Evolutionary conservation across 2,113 vertebrate species (phyloP).

Genomic region (Colius striatus): DNA sequence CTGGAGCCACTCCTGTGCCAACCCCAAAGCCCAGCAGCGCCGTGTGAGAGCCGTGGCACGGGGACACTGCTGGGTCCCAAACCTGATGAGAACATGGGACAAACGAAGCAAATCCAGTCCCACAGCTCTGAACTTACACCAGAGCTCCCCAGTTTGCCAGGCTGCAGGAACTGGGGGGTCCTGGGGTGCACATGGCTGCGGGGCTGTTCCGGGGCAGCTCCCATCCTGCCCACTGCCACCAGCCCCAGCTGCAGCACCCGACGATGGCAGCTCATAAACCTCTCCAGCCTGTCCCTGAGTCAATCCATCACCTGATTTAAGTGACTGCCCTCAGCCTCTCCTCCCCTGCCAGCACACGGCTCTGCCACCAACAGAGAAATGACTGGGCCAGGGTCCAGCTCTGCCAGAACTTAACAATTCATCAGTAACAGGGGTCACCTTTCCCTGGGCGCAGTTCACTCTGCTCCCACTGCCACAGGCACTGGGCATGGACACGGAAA

Average conservation of each 20-base stretch:
- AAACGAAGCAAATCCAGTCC: neutral
- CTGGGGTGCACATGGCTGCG: neutral
- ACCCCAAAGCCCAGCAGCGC: neutral
- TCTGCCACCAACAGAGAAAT: neutral
- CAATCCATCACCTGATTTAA: neutral
- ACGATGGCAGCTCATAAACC: neutral
- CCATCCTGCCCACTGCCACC: accelerated
- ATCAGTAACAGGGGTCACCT: neutral
- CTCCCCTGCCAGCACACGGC: neutral
- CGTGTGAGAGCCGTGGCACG: accelerated
- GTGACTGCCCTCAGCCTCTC: neutral
- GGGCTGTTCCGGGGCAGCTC: neutral
- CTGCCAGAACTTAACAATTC: neutral
- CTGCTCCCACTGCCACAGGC: neutral
- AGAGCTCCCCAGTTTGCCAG: neutral
- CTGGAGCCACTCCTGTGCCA: neutral
- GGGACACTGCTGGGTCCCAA: neutral
- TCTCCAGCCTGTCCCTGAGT: neutral
- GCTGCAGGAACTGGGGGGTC: accelerated
- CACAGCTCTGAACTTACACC: accelerated
- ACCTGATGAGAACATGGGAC: accelerated
- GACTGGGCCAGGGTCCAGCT: neutral
- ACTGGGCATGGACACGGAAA: neutral
- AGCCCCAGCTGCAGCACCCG: neutral
- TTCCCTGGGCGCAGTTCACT: neutral